Base-by-base conservation (phyloP, 1,140 invertebrate genomes). In the Cepaea nemoralis region DNA sequence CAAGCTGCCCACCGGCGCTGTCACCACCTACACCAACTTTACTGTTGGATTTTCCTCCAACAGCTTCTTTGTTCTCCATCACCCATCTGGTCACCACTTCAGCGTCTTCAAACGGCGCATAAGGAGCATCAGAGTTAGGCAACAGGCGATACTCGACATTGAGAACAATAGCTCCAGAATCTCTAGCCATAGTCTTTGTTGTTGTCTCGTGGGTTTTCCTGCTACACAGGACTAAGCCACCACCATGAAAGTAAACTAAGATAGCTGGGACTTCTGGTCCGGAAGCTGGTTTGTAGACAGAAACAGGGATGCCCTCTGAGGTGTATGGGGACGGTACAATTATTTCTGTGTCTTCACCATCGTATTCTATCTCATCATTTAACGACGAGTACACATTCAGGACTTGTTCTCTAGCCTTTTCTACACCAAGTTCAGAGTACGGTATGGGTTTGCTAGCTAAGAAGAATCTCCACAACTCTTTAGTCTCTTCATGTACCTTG, bases 21-120 rank as follows among this genome's bases (percentile, higher is more conserved):
- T 88, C 86, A 19, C 87, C 89, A 27, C 79, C 85, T 14, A 90
- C 85, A 35, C 89, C 89, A 22, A 90, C 78, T 31, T 55, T 66
- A 76, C 86, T 88, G 0, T 77, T 59, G 27, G 77, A 70, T 40
- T 39, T 74, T 0, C 83, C 87, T 66, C 84, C 82, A 10, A 86
- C 24, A 1, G 55, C 63, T 19, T 35, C 77, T 67, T 85, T 86
- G 67, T 86, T 83, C 31, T 67, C 37, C 31, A 77, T 31, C 37
- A 83, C 70, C 85, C 85, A 86, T 31, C 71, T 69, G 0, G 77
- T 71, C 5, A 82, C 85, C 8, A 1, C 6, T 0, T 39, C 40
- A 27, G 82, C 81, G 75, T 87, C 86, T 10, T 85, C 40, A 35
- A 86, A 81, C 16, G 70, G 8, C n/a, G 69, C 75, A 39, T 78